These are phyloP conservation scores for Melieria crassipennis DNA, from an alignment of 2,888 invertebrate genomes.

Conservation along the genomic window DNA sequence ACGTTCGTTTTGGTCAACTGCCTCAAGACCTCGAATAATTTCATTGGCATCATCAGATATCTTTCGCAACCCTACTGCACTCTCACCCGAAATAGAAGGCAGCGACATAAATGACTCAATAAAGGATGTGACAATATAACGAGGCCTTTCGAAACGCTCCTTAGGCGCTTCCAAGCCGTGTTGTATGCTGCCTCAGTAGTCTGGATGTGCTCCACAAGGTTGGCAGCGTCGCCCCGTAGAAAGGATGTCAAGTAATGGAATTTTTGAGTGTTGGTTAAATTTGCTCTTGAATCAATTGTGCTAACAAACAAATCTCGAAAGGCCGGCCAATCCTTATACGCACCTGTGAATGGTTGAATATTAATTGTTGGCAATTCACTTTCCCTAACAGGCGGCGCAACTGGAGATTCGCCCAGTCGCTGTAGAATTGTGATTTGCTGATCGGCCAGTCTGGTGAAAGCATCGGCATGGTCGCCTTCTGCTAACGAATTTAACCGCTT, in stretches of 20 bases:
- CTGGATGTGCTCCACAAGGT: slow-evolving; percentile 37
- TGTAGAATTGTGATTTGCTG: slow-evolving; percentile 17
- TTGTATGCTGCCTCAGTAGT: slow-evolving; percentile 32
- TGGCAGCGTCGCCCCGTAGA: slow-evolving; percentile 34
- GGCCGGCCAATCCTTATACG: slow-evolving; percentile 39
- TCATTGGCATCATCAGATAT: no score
- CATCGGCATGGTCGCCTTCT: background rate
- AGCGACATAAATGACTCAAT: no score
- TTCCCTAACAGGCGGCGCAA: slow-evolving; percentile 8
- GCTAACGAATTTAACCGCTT: background rate
- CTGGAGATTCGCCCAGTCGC: background rate
- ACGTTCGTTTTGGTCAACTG: no score
- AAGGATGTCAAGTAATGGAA: slow-evolving; percentile 37
- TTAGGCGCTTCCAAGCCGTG: slow-evolving; percentile 17
- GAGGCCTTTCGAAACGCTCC: slow-evolving; percentile 36
- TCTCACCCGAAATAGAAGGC: no score
- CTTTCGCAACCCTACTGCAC: no score
- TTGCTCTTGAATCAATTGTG: slow-evolving; percentile 31
- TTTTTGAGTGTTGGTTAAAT: slow-evolving; percentile 36
- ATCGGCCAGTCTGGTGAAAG: slow-evolving; percentile 11
- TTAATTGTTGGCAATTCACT: slow-evolving; percentile 35
- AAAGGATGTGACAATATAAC: no score
- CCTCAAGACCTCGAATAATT: no score
- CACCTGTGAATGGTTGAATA: slow-evolving; percentile 33
- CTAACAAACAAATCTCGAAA: slow-evolving; percentile 38